Percentiles rank a stretch among this genome's conserved stretches.
These are phyloP conservation scores for Sinodicranocentrus sp. DNA, from an alignment of 2,888 invertebrate genomes.

Conservation along the genomic window DNA sequence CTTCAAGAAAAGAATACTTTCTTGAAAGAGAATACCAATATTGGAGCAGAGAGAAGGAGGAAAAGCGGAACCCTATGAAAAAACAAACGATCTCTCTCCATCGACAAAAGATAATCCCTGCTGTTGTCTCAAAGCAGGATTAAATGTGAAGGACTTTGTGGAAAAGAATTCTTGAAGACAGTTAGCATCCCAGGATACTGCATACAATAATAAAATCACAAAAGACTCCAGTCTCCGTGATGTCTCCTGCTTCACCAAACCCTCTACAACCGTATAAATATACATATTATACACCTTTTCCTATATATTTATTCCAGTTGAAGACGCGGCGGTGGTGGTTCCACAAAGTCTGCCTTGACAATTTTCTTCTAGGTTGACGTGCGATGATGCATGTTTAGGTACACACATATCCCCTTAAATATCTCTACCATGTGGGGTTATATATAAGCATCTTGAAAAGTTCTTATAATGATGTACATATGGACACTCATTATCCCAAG, in stretches of 20 bases:
- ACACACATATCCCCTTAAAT: background rate
- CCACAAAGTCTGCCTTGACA: conserved; percentile 69
- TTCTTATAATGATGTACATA: conserved; percentile 30
- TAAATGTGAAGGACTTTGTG: background rate
- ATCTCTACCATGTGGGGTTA: too few species aligned
- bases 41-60: too few species aligned
- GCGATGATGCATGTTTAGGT: conserved; percentile 23
- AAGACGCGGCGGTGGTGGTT: conserved; percentile 38
- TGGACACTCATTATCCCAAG: too few species aligned
- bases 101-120: conserved; percentile 3
- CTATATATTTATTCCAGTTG: background rate
- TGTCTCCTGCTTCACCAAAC: background rate
- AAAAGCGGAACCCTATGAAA: too few species aligned
- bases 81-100: too few species aligned
- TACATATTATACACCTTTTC: too few species aligned
- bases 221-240: background rate
- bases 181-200: background rate
- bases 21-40: too few species aligned
- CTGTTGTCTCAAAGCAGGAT: background rate
- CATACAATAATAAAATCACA: background rate
- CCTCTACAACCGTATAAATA: too few species aligned
- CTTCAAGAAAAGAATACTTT: too few species aligned
- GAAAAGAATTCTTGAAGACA: conserved; percentile 3
- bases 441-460: too few species aligned
- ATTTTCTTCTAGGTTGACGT: conserved; percentile 51